Percentiles rank a stretch among this genome's conserved stretches.
These are phyloP conservation scores for Pangasius macronema DNA, from an alignment of 2,797 vertebrate genomes.

Conservation along the genomic window DNA sequence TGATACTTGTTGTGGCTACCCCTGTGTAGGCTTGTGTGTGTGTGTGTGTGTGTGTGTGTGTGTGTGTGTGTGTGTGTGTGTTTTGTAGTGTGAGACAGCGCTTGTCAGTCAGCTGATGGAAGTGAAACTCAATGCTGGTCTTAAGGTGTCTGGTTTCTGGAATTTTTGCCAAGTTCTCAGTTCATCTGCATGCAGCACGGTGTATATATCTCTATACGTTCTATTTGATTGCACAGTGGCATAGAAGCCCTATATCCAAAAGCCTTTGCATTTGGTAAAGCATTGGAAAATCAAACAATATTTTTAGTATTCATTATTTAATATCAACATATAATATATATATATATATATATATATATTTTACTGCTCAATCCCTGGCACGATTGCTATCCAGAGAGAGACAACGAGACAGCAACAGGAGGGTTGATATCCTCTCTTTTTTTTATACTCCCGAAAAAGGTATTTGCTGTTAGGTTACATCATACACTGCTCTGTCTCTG, in stretches of 20 bases:
- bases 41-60: conserved; percentile 23
- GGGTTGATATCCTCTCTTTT: conserved; percentile 15
- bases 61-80: conserved; percentile 22
- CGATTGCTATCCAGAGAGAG: neutral
- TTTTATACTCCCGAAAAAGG: conserved; percentile 59
- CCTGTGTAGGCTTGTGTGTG: conserved; percentile 17
- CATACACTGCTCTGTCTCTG: conserved; percentile 53
- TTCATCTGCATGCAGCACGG: neutral
- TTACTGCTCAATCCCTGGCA: neutral
- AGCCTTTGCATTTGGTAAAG: neutral
- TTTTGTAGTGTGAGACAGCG: conserved; percentile 20
- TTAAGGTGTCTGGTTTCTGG: conserved; percentile 37
- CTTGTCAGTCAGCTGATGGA: conserved; percentile 37
- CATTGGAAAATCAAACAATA: neutral
- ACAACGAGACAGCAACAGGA: neutral
- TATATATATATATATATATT: no score
- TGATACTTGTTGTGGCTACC: conserved; percentile 29
- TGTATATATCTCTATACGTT: neutral
- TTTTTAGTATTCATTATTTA: neutral
- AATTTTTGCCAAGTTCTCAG: conserved; percentile 25
- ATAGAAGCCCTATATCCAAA: neutral
- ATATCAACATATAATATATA: neutral
- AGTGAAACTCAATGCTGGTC: conserved; percentile 32
- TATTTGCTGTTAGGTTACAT: conserved; percentile 50
- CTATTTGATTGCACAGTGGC: neutral